phyloP scores from a whole-genome alignment of 2,888 invertebrate species.

The Sussaba pulchella region DNA sequence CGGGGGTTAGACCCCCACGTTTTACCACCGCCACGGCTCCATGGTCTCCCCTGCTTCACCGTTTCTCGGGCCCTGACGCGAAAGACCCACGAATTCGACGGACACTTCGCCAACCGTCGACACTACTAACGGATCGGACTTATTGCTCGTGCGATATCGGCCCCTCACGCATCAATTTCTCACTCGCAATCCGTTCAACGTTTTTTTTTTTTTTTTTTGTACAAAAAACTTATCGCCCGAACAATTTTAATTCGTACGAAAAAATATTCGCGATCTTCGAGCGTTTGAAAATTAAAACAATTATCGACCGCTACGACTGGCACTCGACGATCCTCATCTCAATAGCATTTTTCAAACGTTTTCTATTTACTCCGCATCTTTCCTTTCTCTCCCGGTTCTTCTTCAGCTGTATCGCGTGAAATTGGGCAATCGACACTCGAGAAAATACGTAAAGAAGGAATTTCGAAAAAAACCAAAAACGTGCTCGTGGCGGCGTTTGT shows the following conservation, averaged over 20 bases:
- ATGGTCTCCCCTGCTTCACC: conserved; percentile 18
- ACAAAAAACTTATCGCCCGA: too few relatives aligned
- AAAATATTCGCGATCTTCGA: too few relatives aligned
- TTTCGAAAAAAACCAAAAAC: neutral
- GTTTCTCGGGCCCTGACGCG: conserved; percentile 23
- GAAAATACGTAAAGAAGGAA: neutral
- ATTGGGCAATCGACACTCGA: neutral
- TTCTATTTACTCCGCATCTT: neutral
- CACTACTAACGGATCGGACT: conserved; percentile 69
- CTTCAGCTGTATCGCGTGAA: neutral
- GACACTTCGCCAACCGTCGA: conserved; percentile 75
- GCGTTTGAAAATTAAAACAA: too few relatives aligned
- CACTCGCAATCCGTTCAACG: too few relatives aligned
- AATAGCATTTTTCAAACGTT: neutral
- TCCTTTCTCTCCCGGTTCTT: neutral
- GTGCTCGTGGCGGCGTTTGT: conserved; percentile 9
- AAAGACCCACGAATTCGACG: conserved; percentile 67
- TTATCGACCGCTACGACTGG: neutral
- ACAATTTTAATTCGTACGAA: too few relatives aligned
- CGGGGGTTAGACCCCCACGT: conserved; percentile 68
- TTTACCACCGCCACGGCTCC: conserved; percentile 64
- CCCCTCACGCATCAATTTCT: too few relatives aligned
- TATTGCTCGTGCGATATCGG: conserved; percentile 35
- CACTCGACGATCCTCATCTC: neutral
- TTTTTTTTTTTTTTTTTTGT: too few relatives aligned